Conservation (phyloP, 2,113 vertebrate species). For the Stictonetta naevosa region DNA sequence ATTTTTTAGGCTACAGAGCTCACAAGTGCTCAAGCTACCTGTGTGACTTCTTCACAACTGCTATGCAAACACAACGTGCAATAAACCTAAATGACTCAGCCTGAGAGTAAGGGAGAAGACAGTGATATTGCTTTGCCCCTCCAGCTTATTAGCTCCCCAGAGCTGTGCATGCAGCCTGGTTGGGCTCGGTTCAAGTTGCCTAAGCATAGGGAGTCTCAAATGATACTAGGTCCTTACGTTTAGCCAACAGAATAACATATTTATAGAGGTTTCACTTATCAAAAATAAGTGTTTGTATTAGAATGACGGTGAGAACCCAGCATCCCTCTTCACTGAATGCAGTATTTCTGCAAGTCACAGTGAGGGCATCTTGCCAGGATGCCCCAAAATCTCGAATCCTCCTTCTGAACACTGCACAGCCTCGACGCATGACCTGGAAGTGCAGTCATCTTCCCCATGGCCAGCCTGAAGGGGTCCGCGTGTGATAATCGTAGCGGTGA, state of each 20-base stretch:
- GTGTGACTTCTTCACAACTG: neutral
- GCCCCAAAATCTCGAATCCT: neutral
- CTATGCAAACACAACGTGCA: neutral
- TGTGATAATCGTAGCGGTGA: neutral
- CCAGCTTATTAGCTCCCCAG: neutral
- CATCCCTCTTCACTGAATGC: neutral
- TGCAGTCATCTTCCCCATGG: neutral
- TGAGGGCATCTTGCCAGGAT: neutral
- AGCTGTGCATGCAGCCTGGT: neutral
- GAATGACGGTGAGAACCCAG: neutral
- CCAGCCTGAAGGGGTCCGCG: neutral
- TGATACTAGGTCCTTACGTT: neutral
- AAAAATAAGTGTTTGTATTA: neutral
- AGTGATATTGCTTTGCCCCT: neutral
- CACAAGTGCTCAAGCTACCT: neutral
- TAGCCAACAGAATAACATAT: neutral
- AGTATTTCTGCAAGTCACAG: slow-evolving; percentile 27
- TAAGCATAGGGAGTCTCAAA: neutral
- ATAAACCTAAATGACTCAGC: neutral
- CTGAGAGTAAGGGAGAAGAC: neutral
- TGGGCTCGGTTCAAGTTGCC: neutral
- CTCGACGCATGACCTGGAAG: neutral
- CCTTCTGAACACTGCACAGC: neutral
- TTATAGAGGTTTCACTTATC: neutral
- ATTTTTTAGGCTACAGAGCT: neutral